Evolutionary conservation across 1,140 invertebrate genomes (phyloP), one percentile per base, ranked within the genome.

Genomic region (Apolygus lucorum): DNA sequence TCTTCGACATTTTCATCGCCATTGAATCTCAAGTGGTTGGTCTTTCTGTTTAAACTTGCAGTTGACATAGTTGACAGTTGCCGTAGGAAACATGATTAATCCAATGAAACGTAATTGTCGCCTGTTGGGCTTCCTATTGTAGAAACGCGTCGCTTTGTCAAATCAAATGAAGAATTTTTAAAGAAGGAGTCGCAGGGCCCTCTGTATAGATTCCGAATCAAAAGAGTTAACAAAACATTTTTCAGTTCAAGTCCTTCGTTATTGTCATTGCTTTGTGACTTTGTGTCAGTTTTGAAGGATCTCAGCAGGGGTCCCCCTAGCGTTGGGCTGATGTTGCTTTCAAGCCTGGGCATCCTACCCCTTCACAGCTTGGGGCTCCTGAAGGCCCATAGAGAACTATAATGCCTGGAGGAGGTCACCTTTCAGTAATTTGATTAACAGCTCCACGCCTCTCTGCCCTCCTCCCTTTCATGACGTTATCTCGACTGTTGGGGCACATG

Each of bases 181-280:
- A 59, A 59, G 22, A 59, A 42, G 34, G 17, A 17, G 4, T 8
- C 34, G 34, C 34, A 17, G 4, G 4, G 17, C 4, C 34, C 34
- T 42, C 34, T 22, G 54, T 11, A 59, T 17, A 49, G 34, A 11
- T 17, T 8, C 17, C 34, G 22, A 11, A 22, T 59, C 54, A 59
- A 59, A 59, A 59, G 54, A 59, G 54, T 59, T 59, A 59, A 59
- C 54, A 59, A 59, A 59, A 59, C 54, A 59, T 59, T 59, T 49
- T 59, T 59, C 54, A 59, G 54, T 59, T 59, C 54, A 59, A 59
- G 54, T 59, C 54, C 22, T 59, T 24, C 54, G 54, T 59, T 59
- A 59, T 59, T 59, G 54, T 59, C 54, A 59, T 59, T 21, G 11
- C 54, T 11, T 59, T 59, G 54, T 59, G 54, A 59, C 54, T 59